Evolutionary conservation across 2,113 vertebrate species (phyloP), one percentile per base, ranked within the genome.

Genomic region (Rhinichthys klamathensis): DNA sequence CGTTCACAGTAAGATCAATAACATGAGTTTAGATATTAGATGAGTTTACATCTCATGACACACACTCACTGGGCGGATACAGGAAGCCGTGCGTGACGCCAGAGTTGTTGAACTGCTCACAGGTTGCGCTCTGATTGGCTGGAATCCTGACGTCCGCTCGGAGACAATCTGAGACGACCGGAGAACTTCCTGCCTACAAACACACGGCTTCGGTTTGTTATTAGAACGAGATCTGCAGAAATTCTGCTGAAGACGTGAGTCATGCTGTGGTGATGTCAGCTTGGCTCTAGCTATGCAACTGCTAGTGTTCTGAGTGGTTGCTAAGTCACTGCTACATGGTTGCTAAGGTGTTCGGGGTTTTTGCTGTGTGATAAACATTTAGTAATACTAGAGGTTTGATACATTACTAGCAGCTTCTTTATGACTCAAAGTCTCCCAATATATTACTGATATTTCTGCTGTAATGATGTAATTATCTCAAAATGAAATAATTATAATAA

Each of bases 111-210:
- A 96, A 97, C 82, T 93, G 75, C n/a, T 95, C 94, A 93, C 98
- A 99, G 4, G 92, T 95, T 79, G 96, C 95, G 91, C 95, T 98
- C 80, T 87, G 67, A 82, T 91, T 89, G 18, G 79, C 83, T 72
- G 90, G 87, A 74, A 99, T 92, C 91, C 97, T 95, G 88, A 97
- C 95, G 89, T 99, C 98, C 87, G 96, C 90, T 92, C 97, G 94
- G 90, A 97, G 92, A 94, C 98, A 98, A 94, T 95, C 91, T 87
- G 93, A 35, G 61, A 83, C 77, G 84, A 94, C 94, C 46, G 93
- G 92, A 79, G 93, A 93, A 41, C 76, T 79, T 56, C 60, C 51
- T 9, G 35, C 54, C 76, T 79, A 25, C 11, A 60, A 9, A 61
- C 21, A 79, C 30, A 79, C 11, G 2, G 1, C 3, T 67, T 67